Evolutionary conservation across 2,113 vertebrate species (phyloP), one percentile per base, ranked within the genome.

Genomic region (Eleginops maclovinus): DNA sequence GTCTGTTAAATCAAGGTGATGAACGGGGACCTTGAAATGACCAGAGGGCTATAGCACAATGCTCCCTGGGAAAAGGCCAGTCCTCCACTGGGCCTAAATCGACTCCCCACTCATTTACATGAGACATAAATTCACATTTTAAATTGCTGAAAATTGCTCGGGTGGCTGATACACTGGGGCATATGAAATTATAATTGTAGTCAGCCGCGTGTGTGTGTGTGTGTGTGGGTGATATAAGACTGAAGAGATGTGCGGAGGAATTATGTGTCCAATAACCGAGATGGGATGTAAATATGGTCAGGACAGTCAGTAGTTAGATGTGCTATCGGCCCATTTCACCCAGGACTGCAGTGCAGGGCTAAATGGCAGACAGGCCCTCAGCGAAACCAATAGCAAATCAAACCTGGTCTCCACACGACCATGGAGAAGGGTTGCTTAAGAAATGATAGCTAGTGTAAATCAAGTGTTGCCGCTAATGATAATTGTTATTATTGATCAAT

Each of bases 61-160:
- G 90, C 89, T 88, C 41, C 65, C 71, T 91, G 89, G 62, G 81
- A 86, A 96, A 97, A 97, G 94, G 95, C 96, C 95, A 95, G 86
- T 89, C 87, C 87, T 94, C 94, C 92, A 87, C 82, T 88, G 86
- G 93, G 82, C 89, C 87, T 88, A 86, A 91, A 94, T 95, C 86
- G 88, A 94, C 89, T 93, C 88, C 85, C 64, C 69, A 53, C 79
- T 89, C 84, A 95, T 96, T 96, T 95, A 90, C 94, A 94, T 94
- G 83, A 82, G 79, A 87, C 89, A 89, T 92, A 93, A 95, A 95
- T 91, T 93, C 92, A 87, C 83, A 87, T 94, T n/a, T 93, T 92
- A 93, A 90, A 87, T 85, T 82, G 84, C 71, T 79, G 84, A 90
- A 89, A 91, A 95, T 94, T 93, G 91, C 88, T 86, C 61, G 31